Percentiles rank a stretch among this genome's conserved stretches.
phyloP scores from a whole-genome alignment of 2,888 invertebrate species.

The Epinotia nisella region DNA sequence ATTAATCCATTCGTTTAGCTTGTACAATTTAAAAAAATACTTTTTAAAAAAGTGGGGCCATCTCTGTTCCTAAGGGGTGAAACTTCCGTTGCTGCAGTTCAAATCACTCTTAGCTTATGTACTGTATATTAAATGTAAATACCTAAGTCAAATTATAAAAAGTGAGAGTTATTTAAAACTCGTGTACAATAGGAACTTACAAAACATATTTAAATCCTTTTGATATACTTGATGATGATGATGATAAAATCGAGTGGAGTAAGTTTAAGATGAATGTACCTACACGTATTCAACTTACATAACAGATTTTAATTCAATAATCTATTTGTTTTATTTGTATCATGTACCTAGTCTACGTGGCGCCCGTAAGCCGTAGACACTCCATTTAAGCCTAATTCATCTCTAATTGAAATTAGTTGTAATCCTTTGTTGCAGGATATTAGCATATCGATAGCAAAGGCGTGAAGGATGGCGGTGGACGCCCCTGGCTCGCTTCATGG shows the following conservation, averaged over 20 bases:
- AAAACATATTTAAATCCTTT: neutral
- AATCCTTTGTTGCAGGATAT: slow-evolving; percentile 64
- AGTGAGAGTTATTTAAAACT: too few relatives aligned
- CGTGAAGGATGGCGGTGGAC: slow-evolving; percentile 51
- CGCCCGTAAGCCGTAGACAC: slow-evolving; percentile 40
- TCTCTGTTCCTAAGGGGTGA: too few relatives aligned
- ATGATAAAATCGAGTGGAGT: too few relatives aligned
- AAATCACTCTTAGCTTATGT: too few relatives aligned
- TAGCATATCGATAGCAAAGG: slow-evolving; percentile 51
- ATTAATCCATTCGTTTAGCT: too few relatives aligned
- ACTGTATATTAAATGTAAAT: neutral
- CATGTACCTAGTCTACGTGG: neutral
- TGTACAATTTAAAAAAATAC: too few relatives aligned
- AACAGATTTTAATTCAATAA: neutral
- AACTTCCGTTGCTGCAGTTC: too few relatives aligned
- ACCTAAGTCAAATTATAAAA: too few relatives aligned
- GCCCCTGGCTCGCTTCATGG: slow-evolving; percentile 67
- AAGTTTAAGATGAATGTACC: too few relatives aligned
- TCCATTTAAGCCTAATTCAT: slow-evolving; percentile 54
- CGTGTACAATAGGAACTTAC: neutral
- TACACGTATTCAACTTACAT: neutral
- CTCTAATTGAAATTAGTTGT: slow-evolving; percentile 57
- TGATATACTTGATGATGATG: neutral
- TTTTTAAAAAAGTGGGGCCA: too few relatives aligned
- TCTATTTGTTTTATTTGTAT: neutral